phyloP scores from a whole-genome alignment of 2,888 invertebrate genomes.

The Leucophenga montana region DNA sequence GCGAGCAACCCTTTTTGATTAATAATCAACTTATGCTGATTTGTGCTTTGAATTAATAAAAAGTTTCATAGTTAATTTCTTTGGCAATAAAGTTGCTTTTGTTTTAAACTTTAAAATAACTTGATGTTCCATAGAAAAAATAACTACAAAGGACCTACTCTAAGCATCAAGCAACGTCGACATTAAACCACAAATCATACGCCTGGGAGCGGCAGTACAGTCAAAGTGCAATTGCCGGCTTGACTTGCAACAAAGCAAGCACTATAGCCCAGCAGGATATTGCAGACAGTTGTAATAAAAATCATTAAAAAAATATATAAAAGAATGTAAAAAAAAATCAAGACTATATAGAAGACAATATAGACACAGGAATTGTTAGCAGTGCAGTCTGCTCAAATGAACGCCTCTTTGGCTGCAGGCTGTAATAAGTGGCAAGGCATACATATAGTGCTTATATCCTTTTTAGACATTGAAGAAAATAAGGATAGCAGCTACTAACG shows the following conservation, averaged over 20 bases:
- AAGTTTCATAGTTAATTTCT: too few species aligned
- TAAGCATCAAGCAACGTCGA: conserved; percentile 5
- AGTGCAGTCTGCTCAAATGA: too few species aligned
- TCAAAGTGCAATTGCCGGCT: conserved; percentile 63
- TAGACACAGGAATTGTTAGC: neutral
- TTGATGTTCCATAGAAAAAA: neutral
- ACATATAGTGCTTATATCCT: conserved; percentile 30
- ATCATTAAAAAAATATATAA: conserved; percentile 65
- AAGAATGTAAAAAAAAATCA: conserved; percentile 36
- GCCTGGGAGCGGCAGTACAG: conserved; percentile 45
- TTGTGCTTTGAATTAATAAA: too few species aligned
- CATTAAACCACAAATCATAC: conserved; percentile 41
- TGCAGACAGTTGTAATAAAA: conserved; percentile 60
- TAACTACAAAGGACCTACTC: neutral
- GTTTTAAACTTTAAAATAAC: neutral
- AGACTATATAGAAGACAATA: conserved; percentile 26
- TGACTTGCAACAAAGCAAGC: conserved; percentile 13
- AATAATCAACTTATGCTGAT: too few species aligned
- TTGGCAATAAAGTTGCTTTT: too few species aligned
- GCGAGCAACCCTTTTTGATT: too few species aligned
- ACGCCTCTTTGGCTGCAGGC: neutral
- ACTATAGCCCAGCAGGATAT: conserved; percentile 29
- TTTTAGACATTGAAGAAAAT: neutral
- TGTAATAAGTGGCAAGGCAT: conserved; percentile 42
- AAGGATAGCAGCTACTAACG: conserved; percentile 59